Base-by-base conservation (phyloP, 2,113 vertebrate species). In the Cisticola juncidis region DNA sequence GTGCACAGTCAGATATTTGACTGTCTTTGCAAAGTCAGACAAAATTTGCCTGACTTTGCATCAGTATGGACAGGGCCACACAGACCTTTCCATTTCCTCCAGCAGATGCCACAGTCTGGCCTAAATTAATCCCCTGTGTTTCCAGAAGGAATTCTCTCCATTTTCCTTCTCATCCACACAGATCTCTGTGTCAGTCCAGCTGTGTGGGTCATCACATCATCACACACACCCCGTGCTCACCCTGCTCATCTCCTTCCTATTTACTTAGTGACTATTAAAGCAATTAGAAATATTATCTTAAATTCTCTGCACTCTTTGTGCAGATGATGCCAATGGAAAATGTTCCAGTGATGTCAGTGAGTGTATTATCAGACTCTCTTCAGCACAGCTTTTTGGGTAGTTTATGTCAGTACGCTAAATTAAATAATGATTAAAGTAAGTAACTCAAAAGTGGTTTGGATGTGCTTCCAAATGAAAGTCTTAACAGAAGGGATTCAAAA, bases 361-460 rank as follows among this genome's bases (percentile, higher is more conserved):
- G 61, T 13, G 61, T 47, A 60, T 83, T 57, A 89, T 89, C 77
- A 92, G 40, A 11, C 19, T 31, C 61, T 79, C 36, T 71, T 56
- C 3, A 3, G 81, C 48, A 65, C 0, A 0, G 65, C 23, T 86
- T 84, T 73, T 90, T 11, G 53, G 85, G 60, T 29, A 94, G 71
- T 65, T 92, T 50, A 45, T 88, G 79, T 92, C 76, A 78, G 62
- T 47, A 42, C 0, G 8, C 17, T 40, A 79, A 84, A 91, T 95
- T 89, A 94, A 93, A 72, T 90, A 92, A 95, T 92, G 88, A 92
- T 94, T 95, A 92, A 94, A 84, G 48, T 50, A 57, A 85, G 90
- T 54, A 87, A 81, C 73, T 91, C 74, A 72, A 68, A 93, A 95
- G 93, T 76, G 62, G 78, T 79, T 92, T 89, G 83, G 69, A 94